phyloP scores from a whole-genome alignment of 2,888 invertebrate species.

The Magallana nippona region DNA sequence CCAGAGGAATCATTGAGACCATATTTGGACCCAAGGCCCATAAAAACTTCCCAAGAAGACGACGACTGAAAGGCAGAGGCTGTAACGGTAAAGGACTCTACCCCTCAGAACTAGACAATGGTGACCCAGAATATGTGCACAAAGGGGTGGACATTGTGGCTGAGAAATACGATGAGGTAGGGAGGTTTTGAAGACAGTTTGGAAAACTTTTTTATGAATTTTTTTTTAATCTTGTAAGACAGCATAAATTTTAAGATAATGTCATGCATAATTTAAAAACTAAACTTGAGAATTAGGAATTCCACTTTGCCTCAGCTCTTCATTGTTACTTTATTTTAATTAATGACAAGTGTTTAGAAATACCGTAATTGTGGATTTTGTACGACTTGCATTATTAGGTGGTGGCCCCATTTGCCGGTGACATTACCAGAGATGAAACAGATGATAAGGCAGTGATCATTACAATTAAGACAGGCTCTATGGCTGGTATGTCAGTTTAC shows the following conservation, averaged over 20 bases:
- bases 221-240: too few relatives aligned
- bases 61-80: constrained; percentile 51
- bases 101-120: constrained; percentile 52
- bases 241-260: too few relatives aligned
- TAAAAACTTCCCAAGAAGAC: constrained; percentile 60
- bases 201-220: too few relatives aligned
- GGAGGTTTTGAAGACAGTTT: too few relatives aligned
- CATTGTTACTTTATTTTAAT: too few relatives aligned
- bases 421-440: constrained; percentile 36
- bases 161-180: constrained; percentile 49
- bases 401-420: constrained; percentile 62
- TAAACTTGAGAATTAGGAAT: too few relatives aligned
- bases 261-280: too few relatives aligned
- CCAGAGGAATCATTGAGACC: constrained; percentile 59
- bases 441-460: constrained; percentile 55
- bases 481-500: constrained; percentile 53
- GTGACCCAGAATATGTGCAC: constrained; percentile 53
- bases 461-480: constrained; percentile 52
- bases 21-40: constrained; percentile 70
- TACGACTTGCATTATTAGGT: constrained; percentile 50
- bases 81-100: constrained; percentile 63
- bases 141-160: constrained; percentile 62
- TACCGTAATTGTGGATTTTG: not conserved
- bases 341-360: not conserved
- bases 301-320: too few relatives aligned